Percentiles rank a stretch among this genome's conserved stretches.
These are phyloP conservation scores for Enteromius anoplus DNA, from an alignment of 2,797 vertebrate species.

Conservation along the genomic window DNA sequence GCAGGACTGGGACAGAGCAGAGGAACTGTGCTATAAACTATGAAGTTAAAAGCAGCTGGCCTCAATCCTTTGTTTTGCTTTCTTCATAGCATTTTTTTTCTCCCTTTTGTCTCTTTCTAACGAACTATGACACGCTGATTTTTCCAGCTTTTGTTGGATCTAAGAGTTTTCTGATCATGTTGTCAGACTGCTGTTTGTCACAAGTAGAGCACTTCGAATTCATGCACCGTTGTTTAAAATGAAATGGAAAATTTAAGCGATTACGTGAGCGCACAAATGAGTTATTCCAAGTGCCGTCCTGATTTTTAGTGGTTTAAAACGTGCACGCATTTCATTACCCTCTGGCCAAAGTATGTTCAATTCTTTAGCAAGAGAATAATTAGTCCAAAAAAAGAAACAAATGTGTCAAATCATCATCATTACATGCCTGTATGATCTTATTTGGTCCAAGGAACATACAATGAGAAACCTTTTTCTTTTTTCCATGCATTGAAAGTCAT, in stretches of 20 bases:
- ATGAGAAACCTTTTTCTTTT: background rate
- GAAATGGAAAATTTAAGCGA: conserved; percentile 30
- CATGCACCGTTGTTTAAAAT: conserved; percentile 4
- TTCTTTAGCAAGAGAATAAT: background rate
- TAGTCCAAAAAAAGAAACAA: background rate
- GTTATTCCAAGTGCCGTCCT: background rate
- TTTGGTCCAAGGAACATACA: background rate
- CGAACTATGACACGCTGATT: background rate
- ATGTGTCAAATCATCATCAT: background rate
- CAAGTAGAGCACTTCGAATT: background rate
- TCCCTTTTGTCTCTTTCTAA: conserved; percentile 3
- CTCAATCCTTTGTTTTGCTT: conserved; percentile 23
- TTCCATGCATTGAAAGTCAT: background rate
- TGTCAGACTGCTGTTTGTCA: conserved; percentile 1
- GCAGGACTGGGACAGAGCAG: conserved; percentile 13
- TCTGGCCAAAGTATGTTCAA: background rate
- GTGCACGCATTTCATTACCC: background rate
- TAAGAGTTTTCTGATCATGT: conserved; percentile 28
- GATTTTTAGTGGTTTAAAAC: background rate
- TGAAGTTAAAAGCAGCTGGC: conserved; percentile 9
- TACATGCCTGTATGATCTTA: background rate
- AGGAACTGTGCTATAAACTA: conserved; percentile 40
- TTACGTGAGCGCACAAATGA: conserved; percentile 2
- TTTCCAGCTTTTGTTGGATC: conserved; percentile 19
- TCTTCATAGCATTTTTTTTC: conserved; percentile 27